Evolutionary conservation across 2,888 invertebrate genomes (phyloP), one percentile per base, ranked within the genome.

Genomic region (Pharmacophagus antenor): DNA sequence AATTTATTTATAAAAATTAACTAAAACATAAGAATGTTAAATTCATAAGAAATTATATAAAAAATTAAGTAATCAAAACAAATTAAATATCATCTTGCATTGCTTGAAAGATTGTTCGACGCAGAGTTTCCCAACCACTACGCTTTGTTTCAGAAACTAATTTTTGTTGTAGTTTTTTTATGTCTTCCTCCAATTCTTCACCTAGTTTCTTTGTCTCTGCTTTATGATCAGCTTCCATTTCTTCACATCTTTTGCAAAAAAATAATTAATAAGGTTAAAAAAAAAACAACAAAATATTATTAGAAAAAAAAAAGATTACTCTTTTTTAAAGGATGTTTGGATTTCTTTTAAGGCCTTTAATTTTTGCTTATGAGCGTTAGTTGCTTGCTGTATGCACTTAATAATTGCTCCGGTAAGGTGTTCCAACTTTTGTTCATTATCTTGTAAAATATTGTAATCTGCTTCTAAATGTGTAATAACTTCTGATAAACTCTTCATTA

Each of bases 351-450:
- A 65, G 15, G 73, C 68, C 62, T 80, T 79, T 1, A 88, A 64
- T 65, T 81, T 85, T 62, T 84, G 81, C 64, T 84, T 83, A 58
- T 82, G 80, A 20, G 85, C 82, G 61, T 67, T 67, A 6, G 77
- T 77, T 21, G 82, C 73, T 64, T 89, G 88, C 59, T 85, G 82
- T 62, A 85, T 77, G 62, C 82, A 85, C 65, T 88, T 86, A 47
- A 85, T 71, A 42, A 83, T 73, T 21, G 80, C 74, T 31, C 72
- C 73, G 17, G 81, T 77, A 8, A 87, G 68, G 60, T 85, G 82
- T 67, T 87, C 83, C 31, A 88, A 63, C 63, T 84, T 86, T 66
- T 85, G 80, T 64, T 87, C 82, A 76, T 88, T 88, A 37, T 85
- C 84, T 67, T 82, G 85, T 70, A 88, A 73, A 37, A 69, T 72